Evolutionary conservation across 2,888 invertebrate species (phyloP).

Genomic region (Mantis religiosa): DNA sequence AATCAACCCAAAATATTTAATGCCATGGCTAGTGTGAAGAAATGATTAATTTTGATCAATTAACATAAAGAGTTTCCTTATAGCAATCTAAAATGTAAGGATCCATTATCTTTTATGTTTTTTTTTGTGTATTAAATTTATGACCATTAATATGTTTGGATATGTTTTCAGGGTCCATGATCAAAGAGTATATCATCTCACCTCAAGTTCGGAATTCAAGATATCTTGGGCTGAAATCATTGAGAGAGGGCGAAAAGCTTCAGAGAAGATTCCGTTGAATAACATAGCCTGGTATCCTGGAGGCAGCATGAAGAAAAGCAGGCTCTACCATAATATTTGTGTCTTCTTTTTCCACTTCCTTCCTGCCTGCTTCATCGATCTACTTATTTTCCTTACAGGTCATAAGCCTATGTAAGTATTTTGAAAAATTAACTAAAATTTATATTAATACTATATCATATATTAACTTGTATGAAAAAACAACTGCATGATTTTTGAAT

Average conservation of each 20-base stretch:
- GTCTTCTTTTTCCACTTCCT: slow-evolving; percentile 84
- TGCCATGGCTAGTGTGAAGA: no score
- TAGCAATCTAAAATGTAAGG: no score
- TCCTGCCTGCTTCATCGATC: slow-evolving; percentile 83
- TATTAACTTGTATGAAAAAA: no score
- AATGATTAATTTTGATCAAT: no score
- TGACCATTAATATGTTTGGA: neutral
- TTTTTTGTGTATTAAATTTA: neutral
- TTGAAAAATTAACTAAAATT: neutral
- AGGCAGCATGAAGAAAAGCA: slow-evolving; percentile 79
- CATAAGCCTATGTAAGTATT: slow-evolving; percentile 81
- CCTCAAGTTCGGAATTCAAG: slow-evolving; percentile 70
- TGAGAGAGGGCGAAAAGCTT: slow-evolving; percentile 70
- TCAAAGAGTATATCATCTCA: slow-evolving; percentile 65
- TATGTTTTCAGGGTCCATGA: slow-evolving; percentile 48
- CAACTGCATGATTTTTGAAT: no score
- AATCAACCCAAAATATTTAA: no score
- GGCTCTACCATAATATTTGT: slow-evolving; percentile 74
- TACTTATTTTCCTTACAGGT: slow-evolving; percentile 71
- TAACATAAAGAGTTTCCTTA: no score
- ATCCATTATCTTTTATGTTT: neutral
- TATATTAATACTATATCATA: neutral
- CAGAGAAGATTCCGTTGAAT: slow-evolving; percentile 79
- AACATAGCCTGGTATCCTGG: slow-evolving; percentile 83
- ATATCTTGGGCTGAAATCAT: slow-evolving; percentile 86